Evolutionary conservation across 2,797 vertebrate species (phyloP).

Genomic region (Catamblyrhynchus diadema): DNA sequence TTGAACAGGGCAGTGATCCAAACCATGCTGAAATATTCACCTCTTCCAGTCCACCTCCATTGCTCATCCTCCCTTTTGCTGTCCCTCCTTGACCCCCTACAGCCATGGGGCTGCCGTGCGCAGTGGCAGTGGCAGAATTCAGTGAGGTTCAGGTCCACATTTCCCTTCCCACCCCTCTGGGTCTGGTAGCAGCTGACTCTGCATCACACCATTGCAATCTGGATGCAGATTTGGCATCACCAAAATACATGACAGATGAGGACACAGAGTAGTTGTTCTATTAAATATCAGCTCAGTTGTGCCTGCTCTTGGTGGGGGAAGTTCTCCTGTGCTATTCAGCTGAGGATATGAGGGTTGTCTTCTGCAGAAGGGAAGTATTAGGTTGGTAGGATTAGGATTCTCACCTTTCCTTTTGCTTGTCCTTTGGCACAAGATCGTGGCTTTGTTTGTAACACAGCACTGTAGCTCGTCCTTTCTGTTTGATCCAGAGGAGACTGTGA

Average conservation of each 20-base stretch:
- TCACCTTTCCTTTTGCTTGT: neutral
- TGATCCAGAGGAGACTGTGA: neutral
- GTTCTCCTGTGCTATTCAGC: neutral
- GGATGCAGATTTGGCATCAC: neutral
- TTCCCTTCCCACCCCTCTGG: neutral
- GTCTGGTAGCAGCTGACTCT: neutral
- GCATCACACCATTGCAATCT: neutral
- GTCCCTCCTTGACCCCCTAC: neutral
- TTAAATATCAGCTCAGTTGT: neutral
- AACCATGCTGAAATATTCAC: neutral
- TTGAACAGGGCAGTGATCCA: neutral
- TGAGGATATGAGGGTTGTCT: neutral
- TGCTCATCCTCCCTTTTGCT: neutral
- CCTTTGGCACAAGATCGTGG: neutral
- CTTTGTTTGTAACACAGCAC: neutral
- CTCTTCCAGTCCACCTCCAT: neutral
- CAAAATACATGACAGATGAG: fast-evolving
- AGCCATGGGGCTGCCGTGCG: fast-evolving
- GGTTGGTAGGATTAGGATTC: neutral
- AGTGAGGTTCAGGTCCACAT: neutral
- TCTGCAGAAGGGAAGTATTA: neutral
- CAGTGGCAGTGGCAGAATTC: neutral
- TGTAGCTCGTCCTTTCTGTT: neutral
- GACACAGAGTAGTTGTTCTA: neutral
- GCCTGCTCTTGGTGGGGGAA: neutral